Evolutionary conservation across 2,888 invertebrate genomes (phyloP), one percentile per base, ranked within the genome.

Genomic region (Leucophenga montana): DNA sequence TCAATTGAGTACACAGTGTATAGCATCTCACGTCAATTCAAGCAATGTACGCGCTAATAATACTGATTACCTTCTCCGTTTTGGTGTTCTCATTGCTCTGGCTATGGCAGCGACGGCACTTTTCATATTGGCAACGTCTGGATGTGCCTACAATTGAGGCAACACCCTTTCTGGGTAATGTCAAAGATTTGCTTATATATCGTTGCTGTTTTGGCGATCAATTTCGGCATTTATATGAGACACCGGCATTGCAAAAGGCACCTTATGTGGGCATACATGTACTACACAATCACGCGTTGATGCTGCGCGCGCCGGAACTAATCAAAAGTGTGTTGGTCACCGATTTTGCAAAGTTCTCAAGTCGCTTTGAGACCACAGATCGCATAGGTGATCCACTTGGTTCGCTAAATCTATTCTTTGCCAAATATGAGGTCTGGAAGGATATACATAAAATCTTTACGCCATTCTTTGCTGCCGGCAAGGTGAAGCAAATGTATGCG

Each of bases 361-460:
- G 80, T 13, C 78, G 87, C 3, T 85, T 84, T 59, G 80, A 84
- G 57, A 71, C 80, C 0, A 80, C 79, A 0, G 85, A 89, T n/a
- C 77, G 83, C 14, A 73, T 82, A 1, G 67, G 74, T 0, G 90
- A 90, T 74, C 76, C 81, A 0, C 70, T 90, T 39, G 90, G 90
- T 0, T 80, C 83, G 0, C 75, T 88, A 33, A 90, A 88, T 76
- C 74, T 90, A 3, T 90, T 90, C 70, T 80, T 89, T 22, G 73
- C 89, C 5, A 89, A 87, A 62, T 88, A 89, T 78, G 89, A 89
- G 0, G 72, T 79, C 0, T 90, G 90, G 90, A 89, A 87, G 27
- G 70, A 83, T 18, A 74, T 90, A 0, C 84, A 90, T 16, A 66
- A 79, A 1, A 89, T 88, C 33, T 75, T 90, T 13, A 86, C 90